phyloP scores from a whole-genome alignment of 2,888 invertebrate species.

The Meandrusa payeni region DNA sequence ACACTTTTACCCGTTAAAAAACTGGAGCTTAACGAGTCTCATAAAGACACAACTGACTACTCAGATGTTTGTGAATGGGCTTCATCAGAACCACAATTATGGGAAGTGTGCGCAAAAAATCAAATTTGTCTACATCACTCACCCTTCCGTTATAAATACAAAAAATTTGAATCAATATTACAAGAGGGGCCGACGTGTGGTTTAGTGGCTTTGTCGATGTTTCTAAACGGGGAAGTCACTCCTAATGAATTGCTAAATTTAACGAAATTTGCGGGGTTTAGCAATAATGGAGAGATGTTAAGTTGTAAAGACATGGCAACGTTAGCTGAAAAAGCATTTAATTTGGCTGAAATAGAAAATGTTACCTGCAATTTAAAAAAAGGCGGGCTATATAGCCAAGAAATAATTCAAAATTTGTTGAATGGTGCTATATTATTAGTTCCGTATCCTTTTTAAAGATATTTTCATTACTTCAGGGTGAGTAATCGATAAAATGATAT shows the following conservation, averaged over 20 bases:
- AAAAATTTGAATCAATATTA: slow-evolving; percentile 53
- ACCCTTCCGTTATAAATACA: slow-evolving; percentile 74
- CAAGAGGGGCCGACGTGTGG: slow-evolving; percentile 91
- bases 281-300: slow-evolving; percentile 94
- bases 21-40: slow-evolving; percentile 26
- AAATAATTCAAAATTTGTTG: slow-evolving; percentile 73
- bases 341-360: slow-evolving; percentile 59
- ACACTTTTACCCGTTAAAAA: slow-evolving; percentile 23
- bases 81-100: slow-evolving; percentile 73
- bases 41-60: slow-evolving; percentile 31
- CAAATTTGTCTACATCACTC: slow-evolving; percentile 69
- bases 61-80: slow-evolving; percentile 81
- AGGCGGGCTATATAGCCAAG: slow-evolving; percentile 68
- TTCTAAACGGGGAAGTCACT: slow-evolving; percentile 81
- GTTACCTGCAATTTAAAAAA: slow-evolving; percentile 57
- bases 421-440: slow-evolving; percentile 81
- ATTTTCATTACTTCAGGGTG: too few species aligned
- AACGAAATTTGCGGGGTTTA: slow-evolving; percentile 84
- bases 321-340: slow-evolving; percentile 80
- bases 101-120: slow-evolving; percentile 79
- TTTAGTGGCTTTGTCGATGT: slow-evolving; percentile 92
- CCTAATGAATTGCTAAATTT: slow-evolving; percentile 80
- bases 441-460: slow-evolving; percentile 80
- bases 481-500: too few species aligned
- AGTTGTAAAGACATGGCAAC: slow-evolving; percentile 86